These are phyloP conservation scores for Amiota mariae DNA, from an alignment of 2,888 invertebrate genomes.

Conservation along the genomic window DNA sequence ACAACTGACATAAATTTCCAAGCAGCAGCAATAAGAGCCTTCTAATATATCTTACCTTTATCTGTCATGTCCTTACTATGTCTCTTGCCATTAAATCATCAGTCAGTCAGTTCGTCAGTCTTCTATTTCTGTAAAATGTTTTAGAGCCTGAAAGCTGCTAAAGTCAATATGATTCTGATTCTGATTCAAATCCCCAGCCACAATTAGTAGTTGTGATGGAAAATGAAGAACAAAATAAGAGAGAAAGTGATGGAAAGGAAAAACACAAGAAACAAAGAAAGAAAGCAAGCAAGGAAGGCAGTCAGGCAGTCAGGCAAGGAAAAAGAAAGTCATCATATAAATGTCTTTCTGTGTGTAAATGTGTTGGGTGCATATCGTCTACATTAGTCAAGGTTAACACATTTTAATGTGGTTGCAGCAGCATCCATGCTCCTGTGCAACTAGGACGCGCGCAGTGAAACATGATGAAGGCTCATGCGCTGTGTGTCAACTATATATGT, in stretches of 20 bases:
- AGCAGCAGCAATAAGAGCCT: background rate
- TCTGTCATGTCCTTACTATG: background rate
- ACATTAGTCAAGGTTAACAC: slow-evolving; percentile 25
- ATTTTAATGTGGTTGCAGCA: slow-evolving; percentile 16
- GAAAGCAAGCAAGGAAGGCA: too few relatives aligned
- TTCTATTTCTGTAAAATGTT: too few relatives aligned
- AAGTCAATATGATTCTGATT: too few relatives aligned
- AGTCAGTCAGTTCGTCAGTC: too few relatives aligned
- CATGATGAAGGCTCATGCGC: too few relatives aligned
- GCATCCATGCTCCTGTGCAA: background rate
- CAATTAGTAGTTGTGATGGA: slow-evolving; percentile 2
- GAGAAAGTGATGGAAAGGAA: too few relatives aligned
- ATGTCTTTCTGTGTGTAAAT: background rate
- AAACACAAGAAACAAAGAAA: too few relatives aligned
- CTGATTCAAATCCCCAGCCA: background rate
- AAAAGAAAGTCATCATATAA: slow-evolving; percentile 8
- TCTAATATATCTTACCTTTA: background rate
- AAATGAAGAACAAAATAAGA: too few relatives aligned
- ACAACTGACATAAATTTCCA: slow-evolving; percentile 5
- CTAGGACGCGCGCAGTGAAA: background rate
- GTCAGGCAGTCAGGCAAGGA: too few relatives aligned
- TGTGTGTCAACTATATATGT: too few relatives aligned
- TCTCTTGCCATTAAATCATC: slow-evolving; percentile 7
- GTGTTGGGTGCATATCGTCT: background rate
- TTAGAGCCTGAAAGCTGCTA: too few relatives aligned